phyloP scores from a whole-genome alignment of 2,888 invertebrate genomes.

The Latrodectus hesperus region DNA sequence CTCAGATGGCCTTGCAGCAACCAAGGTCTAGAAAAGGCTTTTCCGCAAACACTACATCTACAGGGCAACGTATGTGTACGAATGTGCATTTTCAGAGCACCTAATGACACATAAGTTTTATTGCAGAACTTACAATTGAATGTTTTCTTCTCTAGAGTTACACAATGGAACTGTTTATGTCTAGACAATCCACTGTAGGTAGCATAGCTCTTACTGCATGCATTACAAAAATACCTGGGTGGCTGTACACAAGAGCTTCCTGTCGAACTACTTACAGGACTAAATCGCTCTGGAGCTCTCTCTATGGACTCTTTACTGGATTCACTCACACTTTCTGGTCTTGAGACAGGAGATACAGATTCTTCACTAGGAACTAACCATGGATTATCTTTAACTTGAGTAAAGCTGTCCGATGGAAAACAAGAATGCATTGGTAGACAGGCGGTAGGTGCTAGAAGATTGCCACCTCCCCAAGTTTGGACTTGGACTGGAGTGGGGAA shows the following conservation, averaged over 20 bases:
- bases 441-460: not conserved
- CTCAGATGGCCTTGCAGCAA: conserved; percentile 96
- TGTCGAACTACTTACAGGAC: not conserved
- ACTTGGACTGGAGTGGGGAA: not conserved
- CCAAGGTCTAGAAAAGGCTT: conserved; percentile 98
- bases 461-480: not conserved
- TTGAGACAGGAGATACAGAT: conserved; percentile 36
- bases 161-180: conserved; percentile 95
- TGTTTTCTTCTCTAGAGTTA: conserved; percentile 86
- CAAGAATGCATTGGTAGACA: not conserved
- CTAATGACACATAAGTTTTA: conserved; percentile 95
- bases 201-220: conserved; percentile 95
- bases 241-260: conserved; percentile 9
- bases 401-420: too few relatives aligned
- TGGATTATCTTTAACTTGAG: not conserved
- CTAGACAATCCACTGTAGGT: conserved; percentile 97
- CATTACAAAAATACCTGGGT: conserved; percentile 89
- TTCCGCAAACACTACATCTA: conserved; percentile 96
- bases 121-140: conserved; percentile 97
- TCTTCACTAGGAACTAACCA: conserved; percentile 48
- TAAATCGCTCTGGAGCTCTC: too few relatives aligned
- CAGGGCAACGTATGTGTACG: conserved; percentile 97
- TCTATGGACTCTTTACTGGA: conserved; percentile 29
- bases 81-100: conserved; percentile 99
- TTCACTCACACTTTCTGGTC: conserved; percentile 47